A percentile compares a stretch with the other conserved stretches of the same genome.
Conservation (phyloP, 2,797 vertebrate species). For the Trichosurus vulpecula region DNA sequence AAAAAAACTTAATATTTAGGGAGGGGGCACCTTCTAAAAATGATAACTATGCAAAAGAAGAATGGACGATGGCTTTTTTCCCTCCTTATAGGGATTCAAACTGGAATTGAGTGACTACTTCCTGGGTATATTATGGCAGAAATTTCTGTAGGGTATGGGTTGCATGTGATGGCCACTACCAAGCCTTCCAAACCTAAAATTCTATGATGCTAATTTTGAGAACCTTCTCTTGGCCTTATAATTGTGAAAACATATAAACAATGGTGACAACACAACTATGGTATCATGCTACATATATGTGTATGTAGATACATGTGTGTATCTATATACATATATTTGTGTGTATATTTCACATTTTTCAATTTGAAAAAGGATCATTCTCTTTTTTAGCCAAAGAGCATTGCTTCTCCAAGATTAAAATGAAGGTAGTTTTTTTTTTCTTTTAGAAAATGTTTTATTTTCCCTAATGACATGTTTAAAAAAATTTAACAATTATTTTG, state of each 20-base stretch:
- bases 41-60: background rate
- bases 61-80: background rate
- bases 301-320: background rate
- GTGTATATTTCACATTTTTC: background rate
- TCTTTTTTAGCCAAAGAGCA: background rate
- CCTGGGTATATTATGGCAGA: fast-evolving
- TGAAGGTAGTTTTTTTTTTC: background rate
- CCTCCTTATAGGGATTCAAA: background rate
- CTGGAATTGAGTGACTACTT: background rate
- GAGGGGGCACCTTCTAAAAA: background rate
- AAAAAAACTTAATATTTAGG: background rate
- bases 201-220: background rate
- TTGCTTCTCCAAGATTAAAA: background rate
- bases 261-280: background rate
- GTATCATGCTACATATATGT: background rate
- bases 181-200: background rate
- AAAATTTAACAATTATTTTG: background rate
- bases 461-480: background rate
- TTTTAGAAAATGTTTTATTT: background rate
- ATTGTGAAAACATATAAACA: background rate
- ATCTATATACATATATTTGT: background rate
- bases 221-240: background rate
- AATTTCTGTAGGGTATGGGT: background rate
- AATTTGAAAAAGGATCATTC: background rate
- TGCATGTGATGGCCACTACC: background rate